These are phyloP conservation scores for Cottoperca gobio DNA, from an alignment of 2,797 vertebrate genomes.

Conservation along the genomic window DNA sequence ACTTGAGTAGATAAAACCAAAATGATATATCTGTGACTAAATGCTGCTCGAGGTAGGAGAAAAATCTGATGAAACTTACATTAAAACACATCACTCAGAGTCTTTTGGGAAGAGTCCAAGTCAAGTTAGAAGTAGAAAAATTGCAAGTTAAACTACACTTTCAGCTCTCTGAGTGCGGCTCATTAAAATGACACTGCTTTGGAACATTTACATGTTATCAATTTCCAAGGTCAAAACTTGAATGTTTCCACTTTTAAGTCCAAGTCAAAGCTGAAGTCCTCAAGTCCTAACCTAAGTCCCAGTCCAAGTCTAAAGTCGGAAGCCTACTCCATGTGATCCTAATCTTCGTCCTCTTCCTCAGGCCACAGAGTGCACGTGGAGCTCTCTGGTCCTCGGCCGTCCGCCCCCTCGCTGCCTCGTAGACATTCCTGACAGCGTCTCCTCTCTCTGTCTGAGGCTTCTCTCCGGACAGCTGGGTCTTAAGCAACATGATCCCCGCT, in stretches of 20 bases:
- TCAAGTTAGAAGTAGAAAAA: neutral
- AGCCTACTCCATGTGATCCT: neutral
- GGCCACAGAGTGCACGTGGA: conserved; percentile 43
- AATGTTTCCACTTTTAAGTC: neutral
- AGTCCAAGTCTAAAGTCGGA: neutral
- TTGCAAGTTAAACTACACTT: neutral
- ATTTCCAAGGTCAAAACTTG: neutral
- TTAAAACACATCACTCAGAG: neutral
- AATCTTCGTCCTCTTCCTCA: conserved; percentile 23
- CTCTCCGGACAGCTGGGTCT: conserved; percentile 77
- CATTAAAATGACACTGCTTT: neutral
- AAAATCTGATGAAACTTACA: neutral
- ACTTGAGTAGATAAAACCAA: neutral
- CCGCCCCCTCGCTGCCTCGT: conserved; percentile 61
- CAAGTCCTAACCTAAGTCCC: neutral
- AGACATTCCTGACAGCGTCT: conserved; percentile 80
- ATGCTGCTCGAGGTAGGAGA: neutral
- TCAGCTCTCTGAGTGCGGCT: neutral
- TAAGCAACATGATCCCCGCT: conserved; percentile 74
- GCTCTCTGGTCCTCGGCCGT: conserved; percentile 31
- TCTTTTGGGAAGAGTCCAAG: neutral
- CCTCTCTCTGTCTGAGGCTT: conserved; percentile 70
- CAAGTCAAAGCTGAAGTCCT: neutral
- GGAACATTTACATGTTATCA: neutral
- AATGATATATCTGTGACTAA: neutral